These are phyloP conservation scores for Eclectus roratus DNA, from an alignment of 2,113 vertebrate species.

Conservation along the genomic window DNA sequence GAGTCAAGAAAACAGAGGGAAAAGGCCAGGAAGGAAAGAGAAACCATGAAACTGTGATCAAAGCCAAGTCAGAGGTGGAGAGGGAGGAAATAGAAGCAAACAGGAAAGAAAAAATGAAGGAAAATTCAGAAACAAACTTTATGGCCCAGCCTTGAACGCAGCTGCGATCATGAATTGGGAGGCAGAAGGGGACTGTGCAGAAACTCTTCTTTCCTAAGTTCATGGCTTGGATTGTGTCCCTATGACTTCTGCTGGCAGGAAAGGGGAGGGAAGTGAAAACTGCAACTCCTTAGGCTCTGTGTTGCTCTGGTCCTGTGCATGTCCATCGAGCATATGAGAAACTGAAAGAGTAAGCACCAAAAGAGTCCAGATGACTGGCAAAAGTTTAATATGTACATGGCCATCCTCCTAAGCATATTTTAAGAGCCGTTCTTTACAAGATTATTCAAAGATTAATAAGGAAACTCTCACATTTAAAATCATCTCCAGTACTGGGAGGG, in stretches of 20 bases:
- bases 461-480: background rate
- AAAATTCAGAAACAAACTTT: constrained; percentile 21
- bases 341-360: background rate
- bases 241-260: background rate
- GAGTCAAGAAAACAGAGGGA: background rate
- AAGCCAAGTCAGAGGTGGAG: constrained; percentile 2
- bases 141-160: background rate
- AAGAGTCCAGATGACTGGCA: background rate
- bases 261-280: background rate
- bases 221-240: background rate
- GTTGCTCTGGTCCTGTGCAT: background rate
- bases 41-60: constrained; percentile 15
- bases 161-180: background rate
- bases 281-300: background rate
- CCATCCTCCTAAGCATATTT: background rate
- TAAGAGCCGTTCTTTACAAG: background rate
- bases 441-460: background rate
- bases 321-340: background rate
- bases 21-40: constrained; percentile 36
- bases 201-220: background rate
- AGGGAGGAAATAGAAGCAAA: constrained; percentile 27
- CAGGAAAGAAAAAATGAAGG: constrained; percentile 21
- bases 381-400: background rate
- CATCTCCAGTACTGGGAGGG: background rate
- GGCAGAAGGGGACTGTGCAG: background rate